Percentiles rank a stretch among this genome's conserved stretches.
Conservation (phyloP, 2,797 vertebrate species). For the Tiaroga cobitis region DNA sequence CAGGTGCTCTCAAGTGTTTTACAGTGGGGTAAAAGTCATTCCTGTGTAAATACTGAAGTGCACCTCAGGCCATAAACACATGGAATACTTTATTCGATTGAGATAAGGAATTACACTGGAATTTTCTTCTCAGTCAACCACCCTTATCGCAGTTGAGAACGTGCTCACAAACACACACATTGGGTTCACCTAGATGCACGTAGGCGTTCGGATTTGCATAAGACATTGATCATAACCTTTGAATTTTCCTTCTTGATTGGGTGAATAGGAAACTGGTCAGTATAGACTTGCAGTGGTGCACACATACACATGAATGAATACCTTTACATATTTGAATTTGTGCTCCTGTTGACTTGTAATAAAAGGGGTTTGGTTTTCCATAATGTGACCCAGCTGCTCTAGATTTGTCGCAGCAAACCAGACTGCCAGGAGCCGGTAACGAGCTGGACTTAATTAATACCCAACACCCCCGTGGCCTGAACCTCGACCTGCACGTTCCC, state of each 20-base stretch:
- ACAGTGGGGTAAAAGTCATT: constrained; percentile 51
- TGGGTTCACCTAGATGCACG: constrained; percentile 63
- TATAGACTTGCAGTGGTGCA: background rate
- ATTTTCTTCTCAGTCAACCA: constrained; percentile 26
- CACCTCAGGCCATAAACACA: constrained; percentile 45
- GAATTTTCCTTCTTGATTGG: background rate
- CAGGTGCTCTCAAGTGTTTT: constrained; percentile 43
- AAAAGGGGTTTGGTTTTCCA: constrained; percentile 37
- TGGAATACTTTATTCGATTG: constrained; percentile 31
- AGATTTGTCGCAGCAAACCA: constrained; percentile 52
- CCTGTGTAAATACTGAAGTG: constrained; percentile 30
- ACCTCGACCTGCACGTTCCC: constrained; percentile 42
- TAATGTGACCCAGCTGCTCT: constrained; percentile 58
- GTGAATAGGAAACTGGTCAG: background rate
- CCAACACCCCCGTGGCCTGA: constrained; percentile 53
- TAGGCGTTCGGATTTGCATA: constrained; percentile 61
- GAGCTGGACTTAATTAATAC: constrained; percentile 62
- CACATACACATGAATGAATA: background rate
- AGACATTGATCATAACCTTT: constrained; percentile 4
- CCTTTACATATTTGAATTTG: constrained; percentile 23
- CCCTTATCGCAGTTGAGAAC: constrained; percentile 24
- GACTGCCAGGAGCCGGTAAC: constrained; percentile 61
- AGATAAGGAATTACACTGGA: constrained; percentile 49
- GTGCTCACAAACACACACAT: constrained; percentile 52
- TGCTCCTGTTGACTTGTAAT: constrained; percentile 47